phyloP scores from a whole-genome alignment of 2,113 vertebrate species.

The Illadopsis cleaveri region DNA sequence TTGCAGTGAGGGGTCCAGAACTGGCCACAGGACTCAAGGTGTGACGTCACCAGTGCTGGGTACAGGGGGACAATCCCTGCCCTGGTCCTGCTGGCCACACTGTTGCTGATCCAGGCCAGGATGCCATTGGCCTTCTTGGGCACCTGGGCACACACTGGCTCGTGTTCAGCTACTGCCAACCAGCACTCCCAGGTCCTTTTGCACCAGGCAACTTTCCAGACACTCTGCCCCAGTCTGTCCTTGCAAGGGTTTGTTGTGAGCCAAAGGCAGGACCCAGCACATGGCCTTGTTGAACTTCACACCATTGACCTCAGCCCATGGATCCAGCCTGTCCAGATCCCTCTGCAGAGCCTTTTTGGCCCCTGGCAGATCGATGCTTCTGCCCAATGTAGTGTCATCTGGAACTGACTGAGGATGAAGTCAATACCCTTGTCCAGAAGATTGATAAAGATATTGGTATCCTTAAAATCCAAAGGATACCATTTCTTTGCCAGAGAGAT shows the following conservation, averaged over 20 bases:
- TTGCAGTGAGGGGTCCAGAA: neutral
- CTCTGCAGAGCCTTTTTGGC: neutral
- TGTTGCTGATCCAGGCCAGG: neutral
- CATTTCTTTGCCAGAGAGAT: neutral
- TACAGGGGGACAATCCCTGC: neutral
- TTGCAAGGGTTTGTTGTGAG: neutral
- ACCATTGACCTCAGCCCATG: accelerated
- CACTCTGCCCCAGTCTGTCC: neutral
- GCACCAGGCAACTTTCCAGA: neutral
- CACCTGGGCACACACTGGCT: neutral
- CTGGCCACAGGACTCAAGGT: accelerated
- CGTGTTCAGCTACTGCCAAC: neutral
- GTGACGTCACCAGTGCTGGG: accelerated
- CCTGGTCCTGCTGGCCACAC: neutral
- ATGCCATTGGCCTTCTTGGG: neutral
- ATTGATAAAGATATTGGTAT: neutral
- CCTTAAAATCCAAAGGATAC: neutral
- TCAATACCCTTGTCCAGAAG: accelerated
- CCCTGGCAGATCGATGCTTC: neutral
- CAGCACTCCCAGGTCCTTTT: neutral
- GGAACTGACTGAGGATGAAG: neutral
- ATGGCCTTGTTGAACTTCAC: neutral
- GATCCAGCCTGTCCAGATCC: neutral
- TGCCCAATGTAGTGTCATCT: neutral
- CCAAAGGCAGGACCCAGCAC: neutral